Evolutionary conservation across 2,888 invertebrate species (phyloP).

Genomic region (Drosophila eohydei): DNA sequence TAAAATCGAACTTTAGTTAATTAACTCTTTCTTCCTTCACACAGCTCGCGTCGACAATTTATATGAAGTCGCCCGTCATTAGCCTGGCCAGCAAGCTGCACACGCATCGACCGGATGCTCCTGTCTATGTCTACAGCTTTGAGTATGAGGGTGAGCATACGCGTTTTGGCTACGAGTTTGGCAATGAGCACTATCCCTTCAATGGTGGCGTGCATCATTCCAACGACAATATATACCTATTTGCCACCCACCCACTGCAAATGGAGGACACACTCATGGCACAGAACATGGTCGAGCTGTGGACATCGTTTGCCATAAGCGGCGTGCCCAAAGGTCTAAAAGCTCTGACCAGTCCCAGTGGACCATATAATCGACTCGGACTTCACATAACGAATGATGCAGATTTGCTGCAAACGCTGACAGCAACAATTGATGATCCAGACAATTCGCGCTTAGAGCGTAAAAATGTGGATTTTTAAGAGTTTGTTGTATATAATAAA

Average conservation of each 20-base stretch:
- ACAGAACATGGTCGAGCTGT: conserved; percentile 85
- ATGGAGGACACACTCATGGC: conserved; percentile 83
- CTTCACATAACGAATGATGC: conserved; percentile 45
- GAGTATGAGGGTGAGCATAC: conserved; percentile 85
- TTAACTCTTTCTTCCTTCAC: neutral
- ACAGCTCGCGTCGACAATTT: conserved; percentile 70
- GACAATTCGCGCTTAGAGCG: conserved; percentile 68
- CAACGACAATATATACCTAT: conserved; percentile 87
- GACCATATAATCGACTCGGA: conserved; percentile 84
- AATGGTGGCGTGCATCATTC: conserved; percentile 87
- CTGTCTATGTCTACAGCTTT: conserved; percentile 86
- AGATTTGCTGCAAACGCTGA: conserved; percentile 79
- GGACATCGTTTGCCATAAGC: conserved; percentile 84
- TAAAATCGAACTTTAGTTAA: neutral
- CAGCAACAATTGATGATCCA: conserved; percentile 79
- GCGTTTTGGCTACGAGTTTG: conserved; percentile 85
- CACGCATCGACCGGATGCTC: conserved; percentile 65
- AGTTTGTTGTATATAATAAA: neutral
- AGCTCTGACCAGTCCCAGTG: conserved; percentile 69
- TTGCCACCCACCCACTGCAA: conserved; percentile 83
- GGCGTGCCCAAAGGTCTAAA: conserved; percentile 73
- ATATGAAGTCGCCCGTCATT: conserved; percentile 85
- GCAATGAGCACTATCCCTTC: conserved; percentile 85
- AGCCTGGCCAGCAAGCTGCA: conserved; percentile 79
- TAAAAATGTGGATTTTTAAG: conserved; percentile 64